phyloP scores from a whole-genome alignment of 2,113 vertebrate genomes.

The Triplophysa tibetana region DNA sequence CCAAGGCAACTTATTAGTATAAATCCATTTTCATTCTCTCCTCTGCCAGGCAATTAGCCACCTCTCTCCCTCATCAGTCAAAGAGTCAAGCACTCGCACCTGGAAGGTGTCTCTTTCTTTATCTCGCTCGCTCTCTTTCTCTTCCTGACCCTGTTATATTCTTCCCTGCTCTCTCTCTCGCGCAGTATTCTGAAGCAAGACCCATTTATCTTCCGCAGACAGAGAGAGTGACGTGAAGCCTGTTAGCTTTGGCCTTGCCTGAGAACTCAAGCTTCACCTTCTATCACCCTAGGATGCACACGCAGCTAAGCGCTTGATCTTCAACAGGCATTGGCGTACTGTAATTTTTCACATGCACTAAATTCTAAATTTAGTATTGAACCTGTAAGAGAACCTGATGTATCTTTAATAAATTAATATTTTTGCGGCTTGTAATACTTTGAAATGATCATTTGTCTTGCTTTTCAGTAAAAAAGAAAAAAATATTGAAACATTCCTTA shows the following conservation, averaged over 20 bases:
- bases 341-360: background rate
- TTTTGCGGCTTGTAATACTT: no score
- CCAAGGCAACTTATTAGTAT: slow-evolving; percentile 51
- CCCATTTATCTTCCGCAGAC: slow-evolving; percentile 73
- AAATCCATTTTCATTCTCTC: slow-evolving; percentile 62
- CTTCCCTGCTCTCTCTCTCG: slow-evolving; percentile 30
- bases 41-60: slow-evolving; percentile 66
- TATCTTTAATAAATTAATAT: no score
- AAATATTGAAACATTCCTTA: no score
- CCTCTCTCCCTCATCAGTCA: slow-evolving; percentile 70
- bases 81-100: slow-evolving; percentile 65
- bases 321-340: background rate
- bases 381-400: background rate
- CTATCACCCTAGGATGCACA: slow-evolving; percentile 15
- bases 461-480: no score
- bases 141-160: slow-evolving; percentile 30
- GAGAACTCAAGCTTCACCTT: slow-evolving; percentile 37
- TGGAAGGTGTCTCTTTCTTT: slow-evolving; percentile 65
- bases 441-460: no score
- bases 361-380: background rate
- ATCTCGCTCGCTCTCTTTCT: slow-evolving; percentile 56
- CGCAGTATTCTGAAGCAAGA: slow-evolving; percentile 52
- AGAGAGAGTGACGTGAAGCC: slow-evolving; percentile 63
- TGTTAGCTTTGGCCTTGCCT: slow-evolving; percentile 67
- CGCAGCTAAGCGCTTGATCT: background rate